Evolutionary conservation across 2,797 vertebrate genomes (phyloP), one percentile per base, ranked within the genome.

Genomic region (Megaceryle alcyon): DNA sequence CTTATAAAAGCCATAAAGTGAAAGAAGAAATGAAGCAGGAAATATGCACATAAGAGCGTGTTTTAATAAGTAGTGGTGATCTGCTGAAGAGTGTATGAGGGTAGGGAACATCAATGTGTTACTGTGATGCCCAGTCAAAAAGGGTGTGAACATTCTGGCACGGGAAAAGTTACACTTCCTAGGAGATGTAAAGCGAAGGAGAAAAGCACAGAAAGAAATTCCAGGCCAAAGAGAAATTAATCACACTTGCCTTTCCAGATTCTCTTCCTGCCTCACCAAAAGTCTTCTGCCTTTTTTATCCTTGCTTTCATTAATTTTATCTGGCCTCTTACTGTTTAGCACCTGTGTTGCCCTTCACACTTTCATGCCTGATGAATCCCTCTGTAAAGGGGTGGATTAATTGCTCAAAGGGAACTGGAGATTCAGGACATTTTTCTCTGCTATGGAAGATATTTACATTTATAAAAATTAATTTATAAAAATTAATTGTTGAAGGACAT

Each of bases 381-480:
- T 61, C 56, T 41, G 13, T 44, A 80, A 73, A 29, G 44, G 33
- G 46, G 17, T 31, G 12, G 51, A 90, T 53, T 73, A 86, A 60
- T 18, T 31, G 28, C 6, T 56, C 37, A 75, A 82, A 75, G 59
- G 11, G 35, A 85, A 79, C 2, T 1, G 25, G 65, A 71, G 16
- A 48, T 63, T 68, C 17, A 64, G 54, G 19, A 48, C 23, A 43
- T 54, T 43, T 65, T 76, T 44, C 25, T 86, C 22, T 81, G 22
- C 33, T 73, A 10, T 2, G 2, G 22, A 83, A 83, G n/a, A 39
- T 14, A 41, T 13, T 25, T 77, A 29, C 3, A 7, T 29, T 81
- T 76, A 13, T 1, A 0, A 1, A 72, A 82, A 71, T 14, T 6
- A 29, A 14, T 60, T 73, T 76, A 13, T 1, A 0, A 1, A 72